Percentiles rank a stretch among this genome's conserved stretches.
Conservation (phyloP, 37 sponge, comb jelly and placozoan genomes). For the Beroe forskalii region DNA sequence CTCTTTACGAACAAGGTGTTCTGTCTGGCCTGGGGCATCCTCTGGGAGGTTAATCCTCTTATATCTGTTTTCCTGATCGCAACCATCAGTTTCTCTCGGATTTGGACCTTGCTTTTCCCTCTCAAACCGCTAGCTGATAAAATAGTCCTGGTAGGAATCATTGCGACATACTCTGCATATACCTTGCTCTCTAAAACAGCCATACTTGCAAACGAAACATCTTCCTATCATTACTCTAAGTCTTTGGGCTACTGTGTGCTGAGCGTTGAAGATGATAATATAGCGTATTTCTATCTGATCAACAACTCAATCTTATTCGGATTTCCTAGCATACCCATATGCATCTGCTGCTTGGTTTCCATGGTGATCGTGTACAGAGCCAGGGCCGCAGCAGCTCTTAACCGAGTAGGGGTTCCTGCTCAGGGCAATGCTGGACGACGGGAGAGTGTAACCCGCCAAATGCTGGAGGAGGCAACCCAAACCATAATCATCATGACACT, state of each 20-base stretch:
- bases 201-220: neutral
- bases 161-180: neutral
- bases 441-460: neutral
- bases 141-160: neutral
- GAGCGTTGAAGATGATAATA: neutral
- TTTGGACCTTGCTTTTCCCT: neutral
- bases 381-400: neutral
- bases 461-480: constrained; percentile 4
- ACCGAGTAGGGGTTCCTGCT: neutral
- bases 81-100: neutral
- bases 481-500: constrained; percentile 18
- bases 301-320: neutral
- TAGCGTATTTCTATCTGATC: neutral
- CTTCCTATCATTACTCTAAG: neutral
- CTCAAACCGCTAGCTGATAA: neutral
- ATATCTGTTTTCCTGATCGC: neutral
- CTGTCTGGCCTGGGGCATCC: constrained; percentile 6
- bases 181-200: neutral
- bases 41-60: constrained; percentile 1
- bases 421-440: too few species aligned
- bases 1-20: neutral
- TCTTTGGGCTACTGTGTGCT: neutral
- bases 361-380: neutral
- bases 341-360: neutral
- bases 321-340: neutral